Evolutionary conservation across 2,797 vertebrate species (phyloP), one percentile per base, ranked within the genome.

Genomic region (Yasuhikotakia modesta): DNA sequence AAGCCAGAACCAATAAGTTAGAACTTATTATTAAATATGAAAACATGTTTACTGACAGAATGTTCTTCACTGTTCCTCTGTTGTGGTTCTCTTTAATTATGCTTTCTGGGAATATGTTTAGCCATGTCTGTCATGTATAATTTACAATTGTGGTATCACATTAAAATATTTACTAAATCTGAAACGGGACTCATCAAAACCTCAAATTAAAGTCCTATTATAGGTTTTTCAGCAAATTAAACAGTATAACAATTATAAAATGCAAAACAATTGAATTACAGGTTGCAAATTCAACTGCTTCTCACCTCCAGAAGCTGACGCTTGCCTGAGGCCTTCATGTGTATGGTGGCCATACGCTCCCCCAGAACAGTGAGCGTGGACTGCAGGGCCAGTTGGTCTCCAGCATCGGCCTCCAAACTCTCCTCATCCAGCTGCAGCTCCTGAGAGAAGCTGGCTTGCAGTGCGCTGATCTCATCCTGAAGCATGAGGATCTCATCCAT

Each of bases 401-500:
- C 94, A 0, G 94, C 84, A 32, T 94, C 96, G 0, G 89, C 88
- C 79, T 98, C 96, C 43, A 91, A 87, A 0, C 89, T 86, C 27
- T 94, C 90, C 0, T 92, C 91, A 13, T 85, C 81, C 66, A 45
- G 19, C 76, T 89, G 90, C 79, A 99, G 90, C 83, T 97, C 96
- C 65, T 96, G 92, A 0, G 95, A 94, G 76, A 99, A 95, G 5
- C 95, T 94, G 0, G 88, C 91, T 89, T 98, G 97, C 11, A 99
- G 92, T 73, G 95, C 94, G 0, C 90, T 91, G 58, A 99, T 98
- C 91, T 99, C 98, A 8, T 99, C 98, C 85, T 99, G 98, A 14
- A 99, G 92, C 95, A 97, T 98, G 85, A 96, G 89, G 85, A 99
- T 96, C 91, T 99, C 97, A 58, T 99, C 98, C 95, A 98, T 96